Base-by-base conservation (phyloP, 2,113 vertebrate genomes). In the Tragelaphus strepsiceros region DNA sequence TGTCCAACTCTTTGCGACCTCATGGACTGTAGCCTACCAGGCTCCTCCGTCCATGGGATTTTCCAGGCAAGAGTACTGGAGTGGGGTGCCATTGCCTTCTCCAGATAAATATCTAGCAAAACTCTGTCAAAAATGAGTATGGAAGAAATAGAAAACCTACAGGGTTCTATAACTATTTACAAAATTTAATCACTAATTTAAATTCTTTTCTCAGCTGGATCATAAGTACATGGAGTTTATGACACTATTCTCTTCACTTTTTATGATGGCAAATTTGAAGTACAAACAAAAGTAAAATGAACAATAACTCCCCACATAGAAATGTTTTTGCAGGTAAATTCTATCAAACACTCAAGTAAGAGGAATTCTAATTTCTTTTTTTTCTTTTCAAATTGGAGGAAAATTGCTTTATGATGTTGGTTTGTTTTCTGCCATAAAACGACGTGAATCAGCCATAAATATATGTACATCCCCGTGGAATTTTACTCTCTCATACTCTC, bases 91-190 rank as follows among this genome's bases (percentile, higher is more conserved):
- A 32, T 32, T 32, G 3, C 62, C 62, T 64, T 64, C 62, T 64
- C 30, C 62, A 71, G 5, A 35, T 89, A 71, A 67, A 80, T 46
- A 80, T 9, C 26, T 53, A 90, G 90, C 59, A 90, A 95, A 92
- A 71, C 39, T n/a, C 35, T 49, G 62, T 90, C 78, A 58, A 92
- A 90, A 90, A 58, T 81, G 22, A 95, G 16, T 54, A 67, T 32
- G 46, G 16, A 93, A 95, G 17, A 91, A 49, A 80, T 10, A 92
- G 30, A 87, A 93, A 90, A 81, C 11, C 28, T 22, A 39, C 90
- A 51, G 54, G 16, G 2, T 32, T 46, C 53, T 81, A 54, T 56
- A 56, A 77, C 30, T 17, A 81, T 61, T 86, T 86, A 78, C 24
- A 87, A 74, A 93, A 39, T 32, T 46, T 56, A 90, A 54, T 61